Evolutionary conservation across 2,113 vertebrate genomes (phyloP).

Genomic region (Chauna torquata): DNA sequence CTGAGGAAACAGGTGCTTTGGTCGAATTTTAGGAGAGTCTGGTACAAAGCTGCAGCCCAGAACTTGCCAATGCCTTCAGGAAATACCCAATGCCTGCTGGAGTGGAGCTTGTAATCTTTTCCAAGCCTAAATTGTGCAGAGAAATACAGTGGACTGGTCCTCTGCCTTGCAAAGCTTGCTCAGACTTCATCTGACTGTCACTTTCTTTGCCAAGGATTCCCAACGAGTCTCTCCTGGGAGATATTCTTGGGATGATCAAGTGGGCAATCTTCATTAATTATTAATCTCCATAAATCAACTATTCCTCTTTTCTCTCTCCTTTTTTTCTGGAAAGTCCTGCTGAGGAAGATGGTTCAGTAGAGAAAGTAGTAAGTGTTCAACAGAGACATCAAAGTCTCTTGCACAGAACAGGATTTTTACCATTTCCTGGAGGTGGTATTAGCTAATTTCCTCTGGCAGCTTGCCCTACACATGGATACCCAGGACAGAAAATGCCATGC

Average conservation of each 20-base stretch:
- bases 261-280: neutral
- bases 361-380: neutral
- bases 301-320: neutral
- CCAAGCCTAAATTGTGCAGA: neutral
- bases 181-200: neutral
- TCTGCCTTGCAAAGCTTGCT: neutral
- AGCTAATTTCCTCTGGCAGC: neutral
- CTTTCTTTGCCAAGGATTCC: neutral
- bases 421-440: neutral
- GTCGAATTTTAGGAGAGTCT: neutral
- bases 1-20: neutral
- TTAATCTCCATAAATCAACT: neutral
- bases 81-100: neutral
- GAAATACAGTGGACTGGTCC: neutral
- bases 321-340: neutral
- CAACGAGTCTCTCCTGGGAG: neutral
- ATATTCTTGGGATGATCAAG: neutral
- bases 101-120: neutral
- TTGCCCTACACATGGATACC: neutral
- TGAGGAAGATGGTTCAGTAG: neutral
- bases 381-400: neutral
- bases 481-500: neutral
- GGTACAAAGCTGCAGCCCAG: neutral
- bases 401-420: neutral
- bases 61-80: neutral